Conservation (phyloP, 2,113 vertebrate genomes). For the Apteryx mantelli region DNA sequence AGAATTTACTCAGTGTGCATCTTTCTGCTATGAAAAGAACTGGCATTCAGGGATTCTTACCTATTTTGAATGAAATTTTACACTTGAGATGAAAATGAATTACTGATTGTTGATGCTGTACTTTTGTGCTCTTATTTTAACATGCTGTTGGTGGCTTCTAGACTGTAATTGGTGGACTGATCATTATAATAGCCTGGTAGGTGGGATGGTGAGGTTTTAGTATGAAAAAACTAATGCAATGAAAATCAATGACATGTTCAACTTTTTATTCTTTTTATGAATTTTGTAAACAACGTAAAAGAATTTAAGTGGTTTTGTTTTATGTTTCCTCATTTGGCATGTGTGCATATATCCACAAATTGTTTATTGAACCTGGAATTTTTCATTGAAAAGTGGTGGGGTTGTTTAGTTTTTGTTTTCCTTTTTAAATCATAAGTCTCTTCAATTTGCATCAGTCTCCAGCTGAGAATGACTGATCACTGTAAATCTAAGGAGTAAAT, state of each 20-base stretch:
- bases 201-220: not conserved
- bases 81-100: not conserved
- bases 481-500: not conserved
- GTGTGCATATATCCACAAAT: not conserved
- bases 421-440: not conserved
- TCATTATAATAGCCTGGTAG: not conserved
- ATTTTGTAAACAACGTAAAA: not conserved
- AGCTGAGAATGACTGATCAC: not conserved
- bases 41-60: not conserved
- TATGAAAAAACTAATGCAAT: not conserved
- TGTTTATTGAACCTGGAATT: not conserved
- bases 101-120: not conserved
- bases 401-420: not conserved
- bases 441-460: not conserved
- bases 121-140: not conserved
- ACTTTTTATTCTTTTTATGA: not conserved
- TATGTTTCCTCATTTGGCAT: not conserved
- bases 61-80: not conserved
- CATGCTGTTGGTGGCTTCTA: not conserved
- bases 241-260: not conserved
- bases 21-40: not conserved
- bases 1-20: not conserved
- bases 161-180: not conserved
- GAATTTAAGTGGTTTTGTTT: not conserved
- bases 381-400: not conserved